Evolutionary conservation across 2,113 vertebrate genomes (phyloP), one percentile per base, ranked within the genome.

Genomic region (Centropristis striata): DNA sequence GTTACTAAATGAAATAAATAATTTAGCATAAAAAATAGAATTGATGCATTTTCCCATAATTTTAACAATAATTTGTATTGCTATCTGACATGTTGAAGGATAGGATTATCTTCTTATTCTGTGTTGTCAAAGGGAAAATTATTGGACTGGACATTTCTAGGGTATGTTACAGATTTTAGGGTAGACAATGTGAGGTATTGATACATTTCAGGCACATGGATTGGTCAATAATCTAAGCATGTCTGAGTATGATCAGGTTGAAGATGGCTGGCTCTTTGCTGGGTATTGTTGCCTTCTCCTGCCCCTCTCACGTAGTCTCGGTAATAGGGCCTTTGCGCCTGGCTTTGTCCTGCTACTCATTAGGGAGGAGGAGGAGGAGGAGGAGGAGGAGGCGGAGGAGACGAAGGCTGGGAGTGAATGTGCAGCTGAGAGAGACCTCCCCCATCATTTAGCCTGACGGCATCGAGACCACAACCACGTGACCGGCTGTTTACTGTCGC

Each of bases 291-390:
- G 79, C 83, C 54, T 51, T 51, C 3, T 27, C 21, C 21, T 67
- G 47, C 70, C 53, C 65, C 42, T 85, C 60, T 86, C 71, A 61
- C 78, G 59, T 71, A 69, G 66, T 85, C 81, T 83, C 70, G 11
- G 53, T 84, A 78, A 86, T 88, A 59, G 28, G 76, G 86, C 84
- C 75, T 85, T 78, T 85, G 79, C 61, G 70, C 61, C 83, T 86
- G 90, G 88, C 92, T 93, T 94, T 94, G 93, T 93, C 90, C 91
- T 94, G 89, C 80, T 81, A 41, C 84, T 92, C 89, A 89, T 93
- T 92, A 92, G 79, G 81, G 85, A 88, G 88, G 79, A 71, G 14
- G n/a, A n/a, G n/a, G n/a, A n/a, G n/a, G n/a, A n/a, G n/a, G n/a
- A n/a, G n/a, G 70, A 77, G 86, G 60, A 61, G 72, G n/a, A 50